A percentile compares a stretch with the other conserved stretches of the same genome.
These are phyloP conservation scores for Amphiura filiformis DNA, from an alignment of 35 echinoderm and acorn worm species.

Conservation along the genomic window DNA sequence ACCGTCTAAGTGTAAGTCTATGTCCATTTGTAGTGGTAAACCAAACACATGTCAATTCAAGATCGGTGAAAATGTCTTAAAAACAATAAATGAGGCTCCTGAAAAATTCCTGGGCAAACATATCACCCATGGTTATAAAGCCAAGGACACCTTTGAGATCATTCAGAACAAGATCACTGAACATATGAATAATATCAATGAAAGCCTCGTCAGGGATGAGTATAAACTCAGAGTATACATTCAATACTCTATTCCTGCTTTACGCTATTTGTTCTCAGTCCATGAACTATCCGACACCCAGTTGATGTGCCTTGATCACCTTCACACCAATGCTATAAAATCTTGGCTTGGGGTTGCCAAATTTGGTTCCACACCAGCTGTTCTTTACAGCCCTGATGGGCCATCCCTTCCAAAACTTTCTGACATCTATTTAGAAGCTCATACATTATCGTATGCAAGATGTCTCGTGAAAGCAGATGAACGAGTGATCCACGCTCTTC, in stretches of 20 bases:
- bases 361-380: too few relatives aligned
- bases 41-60: neutral
- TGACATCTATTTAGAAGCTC: slow-evolving; percentile 16
- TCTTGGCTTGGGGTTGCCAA: slow-evolving; percentile 3
- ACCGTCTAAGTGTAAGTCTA: too few relatives aligned
- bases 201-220: neutral
- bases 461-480: too few relatives aligned
- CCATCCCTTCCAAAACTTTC: slow-evolving; percentile 20
- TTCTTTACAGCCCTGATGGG: neutral
- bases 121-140: neutral
- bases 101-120: neutral
- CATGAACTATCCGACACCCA: neutral
- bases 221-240: neutral
- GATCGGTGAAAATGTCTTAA: neutral
- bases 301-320: too few relatives aligned
- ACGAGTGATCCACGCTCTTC: slow-evolving; percentile 13
- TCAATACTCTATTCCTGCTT: slow-evolving; percentile 3
- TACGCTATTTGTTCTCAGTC: slow-evolving; percentile 7
- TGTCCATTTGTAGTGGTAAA: slow-evolving; percentile 3
- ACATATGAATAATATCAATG: neutral
- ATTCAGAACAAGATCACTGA: neutral
- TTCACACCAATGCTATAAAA: slow-evolving; percentile 5
- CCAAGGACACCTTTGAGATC: neutral
- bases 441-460: neutral
- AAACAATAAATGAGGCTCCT: neutral